Base-by-base conservation (phyloP, 2,113 vertebrate genomes). In the Gulo gulo region DNA sequence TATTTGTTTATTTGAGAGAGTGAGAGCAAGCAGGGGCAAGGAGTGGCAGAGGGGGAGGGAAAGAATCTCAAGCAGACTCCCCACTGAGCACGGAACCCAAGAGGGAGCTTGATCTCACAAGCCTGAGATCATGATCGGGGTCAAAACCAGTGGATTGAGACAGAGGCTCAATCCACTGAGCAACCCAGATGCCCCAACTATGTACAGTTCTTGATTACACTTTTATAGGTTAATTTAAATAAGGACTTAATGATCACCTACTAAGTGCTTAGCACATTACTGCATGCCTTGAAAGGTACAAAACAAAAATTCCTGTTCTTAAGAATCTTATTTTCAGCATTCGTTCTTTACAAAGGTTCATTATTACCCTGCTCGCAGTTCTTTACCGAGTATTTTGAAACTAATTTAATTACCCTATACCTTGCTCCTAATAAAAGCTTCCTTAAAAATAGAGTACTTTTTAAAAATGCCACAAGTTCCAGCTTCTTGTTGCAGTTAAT, bases 341-440 rank as follows among this genome's bases (percentile, higher is more conserved):
- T 79, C 80, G 39, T 91, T 88, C 73, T 97, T 96, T 97, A 88
- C 50, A 96, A 95, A 98, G 95, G 79, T 95, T 97, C 81, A 79
- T 93, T 95, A 96, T 81, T 97, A 97, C 93, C 80, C 79, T 81
- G 24, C 55, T 81, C 81, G 45, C 31, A 63, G 63, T 92, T 95
- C 59, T 96, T 97, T 92, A 85, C 7, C 8, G 47, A 97, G 45
- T 79, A 89, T 97, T 97, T 97, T 65, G 69, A 94, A 96, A 83
- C 26, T 97, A 85, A 59, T 91, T 98, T 97, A 96, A 94, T 97
- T 84, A 96, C 42, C 69, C 24, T 93, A 94, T 85, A 88, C 34
- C 71, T 76, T 4, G 11, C 84, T 69, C 57, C 67, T 82, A 96
- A 90, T 61, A 93, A 96, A 92, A 84, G 13, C 26, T 98, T 90